Percentiles rank a stretch among this genome's conserved stretches.
phyloP scores from a whole-genome alignment of 2,113 vertebrate species.

The Amphiprion ocellaris region DNA sequence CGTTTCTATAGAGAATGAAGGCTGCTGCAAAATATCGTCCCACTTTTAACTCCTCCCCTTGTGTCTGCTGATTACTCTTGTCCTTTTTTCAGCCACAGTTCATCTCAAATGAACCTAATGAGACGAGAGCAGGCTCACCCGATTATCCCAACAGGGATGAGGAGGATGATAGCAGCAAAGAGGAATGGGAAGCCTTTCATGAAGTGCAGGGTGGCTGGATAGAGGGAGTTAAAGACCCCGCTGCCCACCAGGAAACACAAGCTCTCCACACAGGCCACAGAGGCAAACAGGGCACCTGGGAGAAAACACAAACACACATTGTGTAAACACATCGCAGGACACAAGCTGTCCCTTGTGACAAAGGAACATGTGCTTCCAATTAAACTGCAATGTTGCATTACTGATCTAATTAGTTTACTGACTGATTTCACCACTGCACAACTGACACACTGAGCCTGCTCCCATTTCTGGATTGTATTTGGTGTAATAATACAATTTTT shows the following conservation, averaged over 20 bases:
- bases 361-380: slow-evolving; percentile 14
- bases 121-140: slow-evolving; percentile 84
- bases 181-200: slow-evolving; percentile 96
- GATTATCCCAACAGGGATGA: slow-evolving; percentile 90
- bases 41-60: too few relatives aligned
- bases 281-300: slow-evolving; percentile 93
- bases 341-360: neutral
- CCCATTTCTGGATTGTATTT: neutral
- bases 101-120: neutral
- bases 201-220: slow-evolving; percentile 90
- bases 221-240: slow-evolving; percentile 91
- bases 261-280: slow-evolving; percentile 90
- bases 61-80: too few relatives aligned
- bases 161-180: slow-evolving; percentile 88
- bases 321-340: neutral
- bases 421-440: slow-evolving; percentile 11
- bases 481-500: too few relatives aligned
- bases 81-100: neutral
- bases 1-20: too few relatives aligned
- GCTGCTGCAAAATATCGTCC: too few relatives aligned
- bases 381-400: neutral
- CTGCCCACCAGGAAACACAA: slow-evolving; percentile 88
- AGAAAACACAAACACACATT: neutral
- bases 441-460: neutral
- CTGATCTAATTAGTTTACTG: neutral